Base-by-base conservation (phyloP, 2,113 vertebrate species). In the Pelobates fuscus region DNA sequence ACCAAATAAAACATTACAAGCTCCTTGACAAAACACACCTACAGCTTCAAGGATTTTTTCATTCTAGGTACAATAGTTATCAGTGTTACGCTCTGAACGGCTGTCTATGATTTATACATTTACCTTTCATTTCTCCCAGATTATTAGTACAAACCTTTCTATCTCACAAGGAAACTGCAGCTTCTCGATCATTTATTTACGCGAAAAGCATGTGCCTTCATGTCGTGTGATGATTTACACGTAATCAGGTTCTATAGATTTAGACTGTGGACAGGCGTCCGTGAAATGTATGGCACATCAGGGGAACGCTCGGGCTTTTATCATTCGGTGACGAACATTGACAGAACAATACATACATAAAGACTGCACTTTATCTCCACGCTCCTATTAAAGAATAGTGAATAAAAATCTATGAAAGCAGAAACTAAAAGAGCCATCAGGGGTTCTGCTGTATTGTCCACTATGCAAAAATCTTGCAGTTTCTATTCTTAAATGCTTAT, bases 321-420 rank as follows among this genome's bases (percentile, higher is more conserved):
- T 46, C 57, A 60, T 21, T 37, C 44, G 41, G 37, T 24, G 64
- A 58, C 72, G 67, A 59, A 59, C 63, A 67, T 59, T 75, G 67
- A 75, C n/a, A 46, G 63, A 29, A 75, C 44, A 67, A 75, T 59
- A 67, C 29, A 67, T 67, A 67, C 54, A 62, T 75, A 67, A 66
- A 67, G 37, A 21, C 26, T 26, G 25, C 4, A 63, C 32, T 17
- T 24, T 30, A 75, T 63, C 61, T 29, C 10, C 23, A 25, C 20
- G 63, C 2, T 60, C 32, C 27, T 43, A 64, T 57, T 66, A 21
- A 41, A 15, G 71, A 74, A n/a, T n/a, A n/a, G n/a, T n/a, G n/a
- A n/a, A n/a, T 54, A 67, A 75, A 66, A 24, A 10, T 32, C 21
- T 6, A 29, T 7, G 37, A 41, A 41, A 12, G 37, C 37, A 2